Conservation (phyloP, 2,797 vertebrate species). For the Lepus townsendii region DNA sequence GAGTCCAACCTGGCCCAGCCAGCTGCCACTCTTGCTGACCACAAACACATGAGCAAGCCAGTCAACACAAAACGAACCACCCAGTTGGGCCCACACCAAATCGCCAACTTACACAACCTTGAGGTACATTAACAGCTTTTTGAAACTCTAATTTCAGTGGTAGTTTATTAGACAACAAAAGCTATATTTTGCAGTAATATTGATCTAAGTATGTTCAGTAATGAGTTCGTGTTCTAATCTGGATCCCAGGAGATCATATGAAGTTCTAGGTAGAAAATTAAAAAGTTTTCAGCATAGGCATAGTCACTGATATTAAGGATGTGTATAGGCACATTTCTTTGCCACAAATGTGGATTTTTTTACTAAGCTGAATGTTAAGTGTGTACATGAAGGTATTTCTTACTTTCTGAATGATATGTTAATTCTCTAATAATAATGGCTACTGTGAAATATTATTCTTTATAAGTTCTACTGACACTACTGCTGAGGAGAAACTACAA, state of each 20-base stretch:
- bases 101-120: neutral
- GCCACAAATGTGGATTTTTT: no score
- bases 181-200: neutral
- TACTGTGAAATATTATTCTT: neutral
- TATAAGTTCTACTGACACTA: neutral
- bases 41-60: neutral
- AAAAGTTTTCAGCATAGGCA: neutral
- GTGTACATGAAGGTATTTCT: neutral
- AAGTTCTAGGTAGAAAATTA: conserved; percentile 23
- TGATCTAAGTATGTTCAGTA: neutral
- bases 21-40: neutral
- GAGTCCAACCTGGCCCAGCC: neutral
- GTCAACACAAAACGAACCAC: neutral
- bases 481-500: neutral
- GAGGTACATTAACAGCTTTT: neutral
- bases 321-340: no score
- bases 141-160: neutral
- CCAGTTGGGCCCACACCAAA: neutral
- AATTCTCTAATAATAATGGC: neutral
- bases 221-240: neutral
- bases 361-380: neutral
- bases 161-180: conserved; percentile 10
- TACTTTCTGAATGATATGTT: neutral
- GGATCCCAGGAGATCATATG: neutral
- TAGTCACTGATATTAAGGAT: neutral